Base-by-base conservation (phyloP, 2,888 invertebrate species). In the Tetropium fuscum region DNA sequence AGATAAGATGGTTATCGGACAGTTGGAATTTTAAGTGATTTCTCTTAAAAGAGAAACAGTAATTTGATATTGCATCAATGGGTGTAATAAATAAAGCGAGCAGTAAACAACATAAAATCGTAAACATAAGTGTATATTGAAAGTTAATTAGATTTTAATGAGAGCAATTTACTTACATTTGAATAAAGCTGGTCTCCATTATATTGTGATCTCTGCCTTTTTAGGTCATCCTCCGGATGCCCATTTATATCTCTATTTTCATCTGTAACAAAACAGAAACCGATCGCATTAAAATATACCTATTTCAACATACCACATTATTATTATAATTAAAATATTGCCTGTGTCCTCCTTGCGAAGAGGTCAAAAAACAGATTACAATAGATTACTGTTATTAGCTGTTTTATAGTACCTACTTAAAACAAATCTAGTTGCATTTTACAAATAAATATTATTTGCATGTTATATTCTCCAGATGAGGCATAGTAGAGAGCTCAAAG, bases 161-260 rank as follows among this genome's bases (percentile, higher is more conserved):
- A 53, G 58, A 55, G 48, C 57, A 58, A 58, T 68, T 49, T 63
- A 88, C 92, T 90, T 85, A 93, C 94, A 81, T 93, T 94, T 53
- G 93, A 90, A 82, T 94, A 95, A 73, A 95, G 87, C 82, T 94
- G 94, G 80, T 95, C 95, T 45, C 94, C 93, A 76, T 92, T 94
- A 81, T 94, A 95, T 74, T 93, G 92, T 79, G 89, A 88, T 82
- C 94, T 88, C 80, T 95, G 94, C 80, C 94, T 87, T 81, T 95
- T 95, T 51, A 92, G 86, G 74, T 95, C 95, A 73, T 95, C 94
- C 75, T 95, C 94, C 20, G 90, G 88, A 84, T 93, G 92, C 77
- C 93, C 93, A 81, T 91, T 93, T 80, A 93, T 87, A 82, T 94
- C 94, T 75, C 94, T 88, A 81, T 94, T 94, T 80, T 95, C 94